A percentile compares a stretch with the other conserved stretches of the same genome.
phyloP scores from a whole-genome alignment of 2,113 vertebrate species.

The Mesoclemmys tuberculata region DNA sequence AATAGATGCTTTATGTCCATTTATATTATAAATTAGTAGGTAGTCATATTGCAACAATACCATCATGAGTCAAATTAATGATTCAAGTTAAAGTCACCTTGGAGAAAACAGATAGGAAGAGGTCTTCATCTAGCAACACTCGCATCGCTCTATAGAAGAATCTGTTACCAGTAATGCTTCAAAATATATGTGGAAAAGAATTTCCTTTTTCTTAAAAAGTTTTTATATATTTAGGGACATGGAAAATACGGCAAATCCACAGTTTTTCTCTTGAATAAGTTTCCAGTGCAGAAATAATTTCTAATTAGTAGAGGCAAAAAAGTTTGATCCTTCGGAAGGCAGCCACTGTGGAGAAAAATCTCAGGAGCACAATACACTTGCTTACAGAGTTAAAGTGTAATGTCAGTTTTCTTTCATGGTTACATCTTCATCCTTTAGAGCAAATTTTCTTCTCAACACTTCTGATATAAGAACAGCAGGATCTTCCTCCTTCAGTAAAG shows the following conservation, averaged over 20 bases:
- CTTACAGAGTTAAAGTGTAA: conserved; percentile 28
- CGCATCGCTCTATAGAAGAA: background rate
- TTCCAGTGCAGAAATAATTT: conserved; percentile 43
- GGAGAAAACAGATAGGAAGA: background rate
- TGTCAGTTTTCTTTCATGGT: conserved; percentile 82
- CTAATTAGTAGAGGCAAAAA: conserved; percentile 43
- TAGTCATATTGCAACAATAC: background rate
- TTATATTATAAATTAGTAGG: background rate
- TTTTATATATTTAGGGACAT: conserved; percentile 37
- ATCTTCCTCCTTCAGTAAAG: conserved; percentile 91
- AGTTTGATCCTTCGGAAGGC: conserved; percentile 64
- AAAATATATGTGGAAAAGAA: conserved; percentile 45
- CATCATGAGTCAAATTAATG: background rate
- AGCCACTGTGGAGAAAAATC: conserved; percentile 53
- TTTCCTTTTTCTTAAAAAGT: conserved; percentile 58
- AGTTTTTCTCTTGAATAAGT: background rate
- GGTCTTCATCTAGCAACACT: background rate
- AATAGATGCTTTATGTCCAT: background rate
- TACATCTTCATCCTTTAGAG: conserved; percentile 91
- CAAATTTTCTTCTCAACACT: conserved; percentile 93
- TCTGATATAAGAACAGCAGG: conserved; percentile 93
- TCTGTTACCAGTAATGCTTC: conserved; percentile 36
- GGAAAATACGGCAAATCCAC: conserved; percentile 33
- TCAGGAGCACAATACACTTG: conserved; percentile 18
- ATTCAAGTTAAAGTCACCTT: background rate